Evolutionary conservation across 2,797 vertebrate genomes (phyloP).

Genomic region (Acomys russatus): DNA sequence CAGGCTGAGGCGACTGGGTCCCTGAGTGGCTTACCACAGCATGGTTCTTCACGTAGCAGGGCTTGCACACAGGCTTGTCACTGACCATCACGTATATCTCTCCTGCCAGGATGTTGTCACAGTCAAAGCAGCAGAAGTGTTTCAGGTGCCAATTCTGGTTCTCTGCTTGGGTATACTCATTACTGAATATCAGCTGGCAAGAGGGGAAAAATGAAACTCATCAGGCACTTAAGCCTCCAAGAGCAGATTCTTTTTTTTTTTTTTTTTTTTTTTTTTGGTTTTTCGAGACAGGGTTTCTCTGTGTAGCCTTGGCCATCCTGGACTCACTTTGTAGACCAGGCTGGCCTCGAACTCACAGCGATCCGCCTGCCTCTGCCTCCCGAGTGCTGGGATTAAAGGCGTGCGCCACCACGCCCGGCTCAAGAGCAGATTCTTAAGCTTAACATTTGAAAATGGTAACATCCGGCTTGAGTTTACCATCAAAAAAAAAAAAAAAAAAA

Average conservation of each 20-base stretch:
- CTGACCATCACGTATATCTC: conserved; percentile 97
- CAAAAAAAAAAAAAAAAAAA: background rate
- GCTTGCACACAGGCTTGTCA: conserved; percentile 95
- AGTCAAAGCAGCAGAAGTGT: conserved; percentile 99
- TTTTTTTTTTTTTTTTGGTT: too few relatives aligned
- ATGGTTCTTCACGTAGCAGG: conserved; percentile 97
- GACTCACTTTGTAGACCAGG: too few relatives aligned
- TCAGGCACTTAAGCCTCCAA: background rate
- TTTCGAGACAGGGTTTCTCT: too few relatives aligned
- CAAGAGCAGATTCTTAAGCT: background rate
- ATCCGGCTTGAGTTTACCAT: background rate
- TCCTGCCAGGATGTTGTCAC: conserved; percentile 97
- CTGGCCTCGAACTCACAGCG: too few relatives aligned
- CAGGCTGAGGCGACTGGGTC: background rate
- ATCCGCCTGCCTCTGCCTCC: too few relatives aligned
- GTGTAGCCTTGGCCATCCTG: too few relatives aligned
- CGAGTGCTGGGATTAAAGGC: too few relatives aligned
- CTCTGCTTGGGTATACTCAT: conserved; percentile 98
- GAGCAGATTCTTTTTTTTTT: conserved; percentile 13
- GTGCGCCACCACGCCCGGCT: too few relatives aligned
- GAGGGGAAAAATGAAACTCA: conserved; percentile 64
- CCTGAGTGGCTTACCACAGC: conserved; percentile 92
- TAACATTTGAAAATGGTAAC: conserved; percentile 37
- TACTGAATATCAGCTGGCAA: conserved; percentile 97
- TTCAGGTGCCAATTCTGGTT: conserved; percentile 99